A percentile compares a stretch with the other conserved stretches of the same genome.
Conservation (phyloP, 2,113 vertebrate species). For the Alouatta palliata region DNA sequence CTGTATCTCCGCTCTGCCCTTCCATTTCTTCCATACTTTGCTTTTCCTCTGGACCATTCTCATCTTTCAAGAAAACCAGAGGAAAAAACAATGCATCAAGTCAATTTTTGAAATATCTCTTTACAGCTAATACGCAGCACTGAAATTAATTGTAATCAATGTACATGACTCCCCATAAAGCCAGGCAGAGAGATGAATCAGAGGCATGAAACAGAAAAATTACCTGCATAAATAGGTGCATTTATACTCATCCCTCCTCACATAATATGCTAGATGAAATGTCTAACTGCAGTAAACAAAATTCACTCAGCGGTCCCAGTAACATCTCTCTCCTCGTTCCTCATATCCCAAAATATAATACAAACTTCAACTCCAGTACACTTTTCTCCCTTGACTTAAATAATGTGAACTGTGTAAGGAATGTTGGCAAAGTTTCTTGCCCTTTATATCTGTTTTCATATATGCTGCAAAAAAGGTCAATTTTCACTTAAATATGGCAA, state of each 20-base stretch:
- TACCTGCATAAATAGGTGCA: constrained; percentile 36
- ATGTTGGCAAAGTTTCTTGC: neutral
- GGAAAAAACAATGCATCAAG: constrained; percentile 51
- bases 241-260: constrained; percentile 54
- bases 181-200: constrained; percentile 51
- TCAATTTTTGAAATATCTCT: constrained; percentile 72
- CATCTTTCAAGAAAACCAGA: constrained; percentile 79
- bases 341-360: constrained; percentile 28
- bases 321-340: constrained; percentile 10
- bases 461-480: neutral
- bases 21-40: constrained; percentile 63
- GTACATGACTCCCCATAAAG: constrained; percentile 70
- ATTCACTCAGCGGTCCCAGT: constrained; percentile 48
- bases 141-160: constrained; percentile 76
- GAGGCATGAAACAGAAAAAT: constrained; percentile 64
- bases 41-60: constrained; percentile 69
- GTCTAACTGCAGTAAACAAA: constrained; percentile 59
- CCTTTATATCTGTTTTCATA: constrained; percentile 49
- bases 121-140: constrained; percentile 66
- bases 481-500: constrained; percentile 30
- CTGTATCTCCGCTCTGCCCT: constrained; percentile 78
- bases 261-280: constrained; percentile 53
- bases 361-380: constrained; percentile 42
- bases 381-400: constrained; percentile 34
- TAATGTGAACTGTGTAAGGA: neutral